Conservation (phyloP, 2,113 vertebrate genomes). For the Cynoglossus semilaevis region DNA sequence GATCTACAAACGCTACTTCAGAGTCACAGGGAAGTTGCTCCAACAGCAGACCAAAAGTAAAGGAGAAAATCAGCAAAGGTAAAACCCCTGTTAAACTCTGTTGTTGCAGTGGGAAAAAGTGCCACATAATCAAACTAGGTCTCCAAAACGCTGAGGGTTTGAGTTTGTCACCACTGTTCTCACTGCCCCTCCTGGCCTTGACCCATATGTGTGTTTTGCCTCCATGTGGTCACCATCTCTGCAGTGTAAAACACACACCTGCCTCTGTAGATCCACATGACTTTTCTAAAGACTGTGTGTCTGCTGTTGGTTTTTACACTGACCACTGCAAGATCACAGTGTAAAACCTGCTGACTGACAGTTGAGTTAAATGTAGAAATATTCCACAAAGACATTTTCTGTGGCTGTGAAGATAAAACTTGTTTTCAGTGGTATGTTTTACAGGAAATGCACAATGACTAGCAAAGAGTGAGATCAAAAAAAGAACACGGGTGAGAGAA, state of each 20-base stretch:
- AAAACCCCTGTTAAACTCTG: too few species aligned
- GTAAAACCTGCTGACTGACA: not conserved
- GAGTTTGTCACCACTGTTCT: constrained; percentile 21
- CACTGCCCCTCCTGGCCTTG: constrained; percentile 12
- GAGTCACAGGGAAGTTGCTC: too few species aligned
- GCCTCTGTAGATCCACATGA: not conserved
- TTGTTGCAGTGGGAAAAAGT: not conserved
- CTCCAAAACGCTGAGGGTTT: constrained; percentile 13
- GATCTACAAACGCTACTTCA: too few species aligned
- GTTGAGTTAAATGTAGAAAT: too few species aligned
- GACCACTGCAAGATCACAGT: not conserved
- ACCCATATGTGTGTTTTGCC: constrained; percentile 63
- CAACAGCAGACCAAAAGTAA: too few species aligned
- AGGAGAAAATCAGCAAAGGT: too few species aligned
- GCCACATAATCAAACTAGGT: constrained; percentile 4
- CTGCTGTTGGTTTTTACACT: too few species aligned
- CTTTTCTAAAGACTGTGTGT: not conserved
- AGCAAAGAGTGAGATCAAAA: not conserved
- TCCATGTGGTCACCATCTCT: constrained; percentile 32
- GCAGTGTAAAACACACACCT: constrained; percentile 34
- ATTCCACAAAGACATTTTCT: too few species aligned
- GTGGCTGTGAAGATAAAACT: too few species aligned
- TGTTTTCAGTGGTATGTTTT: too few species aligned
- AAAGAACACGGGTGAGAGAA: not conserved
- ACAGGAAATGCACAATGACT: not conserved